Conservation (phyloP, 2,797 vertebrate species). For the Sylvia borin region DNA sequence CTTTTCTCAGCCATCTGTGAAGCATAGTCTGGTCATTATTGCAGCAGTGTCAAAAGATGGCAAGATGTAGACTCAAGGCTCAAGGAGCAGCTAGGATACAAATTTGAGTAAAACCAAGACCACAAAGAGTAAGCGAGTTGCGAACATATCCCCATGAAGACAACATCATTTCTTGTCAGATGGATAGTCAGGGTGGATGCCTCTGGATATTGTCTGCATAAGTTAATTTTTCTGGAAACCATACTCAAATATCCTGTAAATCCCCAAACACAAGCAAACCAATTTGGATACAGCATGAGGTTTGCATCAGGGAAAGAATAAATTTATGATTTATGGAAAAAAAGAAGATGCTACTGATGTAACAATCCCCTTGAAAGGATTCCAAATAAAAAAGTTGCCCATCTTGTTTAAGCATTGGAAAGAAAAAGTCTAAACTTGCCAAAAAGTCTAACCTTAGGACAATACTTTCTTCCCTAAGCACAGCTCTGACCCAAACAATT, state of each 20-base stretch:
- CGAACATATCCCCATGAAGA: not conserved
- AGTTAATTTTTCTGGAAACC: not conserved
- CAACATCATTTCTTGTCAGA: not conserved
- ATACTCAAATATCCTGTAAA: not conserved
- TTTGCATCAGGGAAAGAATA: not conserved
- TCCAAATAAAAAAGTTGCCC: not conserved
- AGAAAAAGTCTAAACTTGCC: not conserved
- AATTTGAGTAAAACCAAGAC: not conserved
- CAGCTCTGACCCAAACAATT: not conserved
- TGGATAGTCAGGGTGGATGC: not conserved
- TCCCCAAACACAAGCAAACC: not conserved
- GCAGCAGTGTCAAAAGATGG: not conserved
- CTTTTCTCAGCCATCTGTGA: not conserved
- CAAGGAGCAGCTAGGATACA: not conserved
- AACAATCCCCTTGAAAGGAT: not conserved
- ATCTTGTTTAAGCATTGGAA: not conserved
- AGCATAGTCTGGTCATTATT: not conserved
- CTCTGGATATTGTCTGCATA: not conserved
- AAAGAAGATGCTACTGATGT: not conserved
- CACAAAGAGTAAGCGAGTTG: not conserved
- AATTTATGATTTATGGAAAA: not conserved
- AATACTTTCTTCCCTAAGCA: not conserved
- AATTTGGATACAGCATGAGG: not conserved
- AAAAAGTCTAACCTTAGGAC: not conserved
- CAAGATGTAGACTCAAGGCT: not conserved